A percentile compares a stretch with the other conserved stretches of the same genome.
These are phyloP conservation scores for Eumaeus atala DNA, from an alignment of 1,140 invertebrate species.

Conservation along the genomic window DNA sequence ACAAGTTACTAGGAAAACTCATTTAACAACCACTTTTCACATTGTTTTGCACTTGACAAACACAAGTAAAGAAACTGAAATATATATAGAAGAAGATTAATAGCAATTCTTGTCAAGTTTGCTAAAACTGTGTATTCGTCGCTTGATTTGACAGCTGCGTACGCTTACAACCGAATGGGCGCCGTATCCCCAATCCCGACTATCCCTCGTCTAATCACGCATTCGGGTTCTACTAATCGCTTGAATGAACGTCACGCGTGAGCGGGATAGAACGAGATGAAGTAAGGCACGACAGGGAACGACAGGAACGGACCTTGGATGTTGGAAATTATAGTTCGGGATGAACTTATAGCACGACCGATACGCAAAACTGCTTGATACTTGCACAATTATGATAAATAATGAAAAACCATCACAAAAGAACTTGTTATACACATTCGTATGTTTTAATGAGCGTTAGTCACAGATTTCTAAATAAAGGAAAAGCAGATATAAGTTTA, in stretches of 20 bases:
- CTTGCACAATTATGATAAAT: background rate
- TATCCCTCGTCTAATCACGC: conserved; percentile 52
- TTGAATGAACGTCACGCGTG: conserved; percentile 53
- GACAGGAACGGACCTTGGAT: conserved; percentile 40
- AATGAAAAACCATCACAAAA: conserved; percentile 17
- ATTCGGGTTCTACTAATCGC: conserved; percentile 38
- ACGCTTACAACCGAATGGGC: conserved; percentile 11
- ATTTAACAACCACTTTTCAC: conserved; percentile 73
- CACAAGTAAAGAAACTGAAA: conserved; percentile 72
- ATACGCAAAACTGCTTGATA: conserved; percentile 11
- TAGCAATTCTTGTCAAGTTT: conserved; percentile 15
- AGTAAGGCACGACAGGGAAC: conserved; percentile 48
- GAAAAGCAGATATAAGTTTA: conserved; percentile 11
- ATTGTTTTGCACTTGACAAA: conserved; percentile 73
- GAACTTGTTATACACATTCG: background rate
- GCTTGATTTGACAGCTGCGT: conserved; percentile 67
- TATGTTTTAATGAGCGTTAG: conserved; percentile 3
- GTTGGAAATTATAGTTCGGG: conserved; percentile 14
- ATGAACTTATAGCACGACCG: conserved; percentile 18
- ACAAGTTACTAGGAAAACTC: conserved; percentile 67
- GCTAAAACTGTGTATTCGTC: conserved; percentile 37
- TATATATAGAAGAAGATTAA: conserved; percentile 6
- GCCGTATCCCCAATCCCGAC: conserved; percentile 45
- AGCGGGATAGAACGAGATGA: conserved; percentile 45
- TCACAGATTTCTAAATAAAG: conserved; percentile 11